phyloP scores from a whole-genome alignment of 1,140 invertebrate genomes.

The Lordiphosa mommai region DNA sequence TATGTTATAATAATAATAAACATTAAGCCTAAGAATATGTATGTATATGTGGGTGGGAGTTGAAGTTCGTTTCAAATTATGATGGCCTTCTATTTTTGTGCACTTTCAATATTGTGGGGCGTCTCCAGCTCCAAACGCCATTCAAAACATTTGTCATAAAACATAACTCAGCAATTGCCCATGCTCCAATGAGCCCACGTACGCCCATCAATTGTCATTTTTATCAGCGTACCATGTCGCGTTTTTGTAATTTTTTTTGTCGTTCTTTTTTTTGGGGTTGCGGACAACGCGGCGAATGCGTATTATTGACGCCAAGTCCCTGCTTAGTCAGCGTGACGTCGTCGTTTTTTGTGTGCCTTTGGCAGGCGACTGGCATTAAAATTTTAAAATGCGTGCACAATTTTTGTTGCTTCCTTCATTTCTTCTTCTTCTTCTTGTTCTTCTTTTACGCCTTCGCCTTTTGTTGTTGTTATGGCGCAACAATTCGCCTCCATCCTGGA shows the following conservation, averaged over 20 bases:
- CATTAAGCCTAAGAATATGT: too few relatives aligned
- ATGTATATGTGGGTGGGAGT: too few relatives aligned
- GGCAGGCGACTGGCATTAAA: conserved; percentile 67
- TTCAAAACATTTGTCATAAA: conserved; percentile 58
- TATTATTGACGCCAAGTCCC: conserved; percentile 38
- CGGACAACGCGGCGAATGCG: conserved; percentile 22
- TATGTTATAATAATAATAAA: too few relatives aligned
- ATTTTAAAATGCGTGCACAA: conserved; percentile 57
- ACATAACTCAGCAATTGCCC: conserved; percentile 75
- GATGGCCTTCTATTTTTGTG: too few relatives aligned
- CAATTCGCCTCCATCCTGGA: background rate
- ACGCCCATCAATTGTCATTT: conserved; percentile 76
- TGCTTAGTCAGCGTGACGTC: conserved; percentile 13
- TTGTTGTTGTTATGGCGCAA: conserved; percentile 6
- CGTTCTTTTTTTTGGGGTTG: conserved; percentile 2
- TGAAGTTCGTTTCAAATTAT: too few relatives aligned
- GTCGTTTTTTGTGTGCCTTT: conserved; percentile 18
- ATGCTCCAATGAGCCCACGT: conserved; percentile 65
- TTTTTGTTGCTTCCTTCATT: conserved; percentile 19
- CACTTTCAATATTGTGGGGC: too few relatives aligned
- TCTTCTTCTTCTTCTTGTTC: conserved; percentile 1
- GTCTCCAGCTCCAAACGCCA: too few relatives aligned
- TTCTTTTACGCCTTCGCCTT: background rate
- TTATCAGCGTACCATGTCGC: conserved; percentile 70
- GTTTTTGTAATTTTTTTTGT: conserved; percentile 37